Evolutionary conservation across 2,888 invertebrate species (phyloP).

Genomic region (Parascotia fuliginaria): DNA sequence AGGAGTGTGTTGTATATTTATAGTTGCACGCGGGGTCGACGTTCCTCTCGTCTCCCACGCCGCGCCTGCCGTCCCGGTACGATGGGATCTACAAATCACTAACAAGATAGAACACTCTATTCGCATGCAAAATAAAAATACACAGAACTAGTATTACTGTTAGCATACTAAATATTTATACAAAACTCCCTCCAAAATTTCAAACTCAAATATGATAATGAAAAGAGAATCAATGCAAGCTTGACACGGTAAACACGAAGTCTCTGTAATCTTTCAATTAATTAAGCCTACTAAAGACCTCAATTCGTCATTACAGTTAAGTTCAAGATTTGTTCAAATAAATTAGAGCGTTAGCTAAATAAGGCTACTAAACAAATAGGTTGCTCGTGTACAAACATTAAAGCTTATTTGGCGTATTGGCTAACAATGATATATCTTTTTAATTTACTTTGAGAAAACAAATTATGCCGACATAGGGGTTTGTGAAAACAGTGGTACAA

Average conservation of each 20-base stretch:
- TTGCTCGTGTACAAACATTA: constrained; percentile 17
- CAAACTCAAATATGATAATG: not conserved
- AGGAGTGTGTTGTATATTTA: constrained; percentile 74
- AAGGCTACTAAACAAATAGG: constrained; percentile 34
- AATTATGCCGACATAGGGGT: constrained; percentile 33
- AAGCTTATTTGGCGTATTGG: constrained; percentile 32
- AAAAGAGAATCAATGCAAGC: not conserved
- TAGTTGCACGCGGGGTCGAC: constrained; percentile 81
- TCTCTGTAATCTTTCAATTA: constrained; percentile 6
- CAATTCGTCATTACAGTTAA: constrained; percentile 32
- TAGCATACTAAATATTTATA: constrained; percentile 4
- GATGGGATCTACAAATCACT: constrained; percentile 66
- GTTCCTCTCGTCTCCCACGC: constrained; percentile 80
- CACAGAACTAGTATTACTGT: constrained; percentile 9
- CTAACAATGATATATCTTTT: constrained; percentile 29
- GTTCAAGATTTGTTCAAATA: constrained; percentile 35
- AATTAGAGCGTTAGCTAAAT: constrained; percentile 41
- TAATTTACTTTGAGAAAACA: constrained; percentile 18
- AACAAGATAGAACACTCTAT: constrained; percentile 42
- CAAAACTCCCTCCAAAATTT: not conserved
- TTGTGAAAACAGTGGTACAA: constrained; percentile 31
- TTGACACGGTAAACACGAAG: not conserved
- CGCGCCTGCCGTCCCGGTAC: constrained; percentile 49
- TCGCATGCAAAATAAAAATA: constrained; percentile 32
- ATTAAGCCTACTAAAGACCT: constrained; percentile 11